Conservation (phyloP, 2,888 invertebrate species). For the Macrophya annulata region DNA sequence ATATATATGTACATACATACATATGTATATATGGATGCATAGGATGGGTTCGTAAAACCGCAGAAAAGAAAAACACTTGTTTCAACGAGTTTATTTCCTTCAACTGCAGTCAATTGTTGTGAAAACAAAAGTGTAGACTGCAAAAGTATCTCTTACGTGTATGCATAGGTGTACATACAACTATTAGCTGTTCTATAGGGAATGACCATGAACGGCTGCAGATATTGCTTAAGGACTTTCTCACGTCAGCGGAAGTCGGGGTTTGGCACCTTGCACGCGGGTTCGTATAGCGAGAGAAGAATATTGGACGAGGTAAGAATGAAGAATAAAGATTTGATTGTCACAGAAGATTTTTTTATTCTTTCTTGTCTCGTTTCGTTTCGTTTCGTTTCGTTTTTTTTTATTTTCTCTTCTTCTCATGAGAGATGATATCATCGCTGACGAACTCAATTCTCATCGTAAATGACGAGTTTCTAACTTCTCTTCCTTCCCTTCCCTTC, state of each 20-base stretch:
- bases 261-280: slow-evolving; percentile 36
- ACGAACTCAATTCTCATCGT: slow-evolving; percentile 45
- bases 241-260: slow-evolving; percentile 50
- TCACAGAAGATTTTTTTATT: not conserved
- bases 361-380: not conserved
- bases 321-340: slow-evolving; percentile 23
- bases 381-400: not conserved
- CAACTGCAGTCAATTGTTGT: slow-evolving; percentile 20
- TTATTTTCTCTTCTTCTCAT: not conserved
- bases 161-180: not conserved
- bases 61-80: slow-evolving; percentile 8
- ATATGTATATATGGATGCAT: not conserved
- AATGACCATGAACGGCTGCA: slow-evolving; percentile 27
- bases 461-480: slow-evolving; percentile 34
- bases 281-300: not conserved
- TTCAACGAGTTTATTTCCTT: slow-evolving; percentile 21
- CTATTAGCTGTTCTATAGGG: not conserved
- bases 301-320: slow-evolving; percentile 37
- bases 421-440: slow-evolving; percentile 35
- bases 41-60: not conserved
- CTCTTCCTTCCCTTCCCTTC: not conserved
- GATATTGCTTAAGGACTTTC: slow-evolving; percentile 34
- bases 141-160: not conserved
- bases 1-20: not conserved
- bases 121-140: slow-evolving; percentile 47